Percentiles rank a stretch among this genome's conserved stretches.
Evolutionary conservation across 2,797 vertebrate species (phyloP).

Genomic region (Sebastes oblongus): DNA sequence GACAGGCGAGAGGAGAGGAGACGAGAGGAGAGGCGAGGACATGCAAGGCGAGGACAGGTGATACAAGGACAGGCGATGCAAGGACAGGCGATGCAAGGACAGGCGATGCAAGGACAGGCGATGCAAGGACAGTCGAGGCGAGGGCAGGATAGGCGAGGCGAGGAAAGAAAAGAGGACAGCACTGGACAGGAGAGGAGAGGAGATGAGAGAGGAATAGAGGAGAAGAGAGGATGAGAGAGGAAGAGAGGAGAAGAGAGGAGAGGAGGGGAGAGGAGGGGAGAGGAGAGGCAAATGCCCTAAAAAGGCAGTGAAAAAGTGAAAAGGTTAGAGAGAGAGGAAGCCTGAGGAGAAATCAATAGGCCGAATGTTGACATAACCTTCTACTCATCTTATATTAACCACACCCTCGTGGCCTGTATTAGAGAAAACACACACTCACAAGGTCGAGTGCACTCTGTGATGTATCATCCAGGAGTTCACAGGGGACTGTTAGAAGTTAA

Average conservation of each 20-base stretch:
- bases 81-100: too few species aligned
- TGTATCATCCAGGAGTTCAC: constrained; percentile 55
- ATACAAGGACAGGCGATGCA: too few species aligned
- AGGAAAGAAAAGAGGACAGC: background rate
- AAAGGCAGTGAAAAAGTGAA: constrained; percentile 36
- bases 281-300: constrained; percentile 10
- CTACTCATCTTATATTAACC: constrained; percentile 64
- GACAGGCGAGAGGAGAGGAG: too few species aligned
- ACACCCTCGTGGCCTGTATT: constrained; percentile 49
- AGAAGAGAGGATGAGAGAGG: background rate
- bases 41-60: too few species aligned
- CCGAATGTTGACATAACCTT: constrained; percentile 68
- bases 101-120: too few species aligned
- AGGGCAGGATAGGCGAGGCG: too few species aligned
- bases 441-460: constrained; percentile 50
- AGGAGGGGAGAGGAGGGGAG: background rate
- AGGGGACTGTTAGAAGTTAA: constrained; percentile 47
- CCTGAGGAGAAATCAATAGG: constrained; percentile 64
- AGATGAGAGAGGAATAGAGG: background rate
- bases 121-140: too few species aligned
- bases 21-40: too few species aligned
- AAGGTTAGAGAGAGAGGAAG: constrained; percentile 42
- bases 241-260: background rate
- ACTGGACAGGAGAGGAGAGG: background rate
- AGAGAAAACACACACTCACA: constrained; percentile 13